A percentile compares a stretch with the other conserved stretches of the same genome.
Evolutionary conservation across 2,888 invertebrate genomes (phyloP).

Genomic region (Tetragnatha montana): DNA sequence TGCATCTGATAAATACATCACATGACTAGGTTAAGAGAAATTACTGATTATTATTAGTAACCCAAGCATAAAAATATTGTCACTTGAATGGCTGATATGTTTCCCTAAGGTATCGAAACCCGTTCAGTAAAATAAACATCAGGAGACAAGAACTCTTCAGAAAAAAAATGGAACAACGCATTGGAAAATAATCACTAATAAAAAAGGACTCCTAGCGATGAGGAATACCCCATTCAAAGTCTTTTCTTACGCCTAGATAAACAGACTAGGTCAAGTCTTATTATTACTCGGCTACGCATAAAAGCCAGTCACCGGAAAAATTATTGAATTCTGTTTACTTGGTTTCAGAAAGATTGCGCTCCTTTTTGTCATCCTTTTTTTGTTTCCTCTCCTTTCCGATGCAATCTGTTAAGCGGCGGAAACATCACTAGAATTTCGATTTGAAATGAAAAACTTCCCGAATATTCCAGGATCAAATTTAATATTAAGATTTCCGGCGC

Average conservation of each 20-base stretch:
- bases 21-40: too few species aligned
- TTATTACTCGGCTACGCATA: constrained; percentile 49
- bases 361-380: neutral
- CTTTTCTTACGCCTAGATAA: constrained; percentile 42
- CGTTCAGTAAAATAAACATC: constrained; percentile 33
- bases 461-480: constrained; percentile 23
- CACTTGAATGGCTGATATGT: neutral
- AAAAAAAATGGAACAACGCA: constrained; percentile 21
- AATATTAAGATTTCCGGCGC: constrained; percentile 9
- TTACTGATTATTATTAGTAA: too few species aligned
- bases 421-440: constrained; percentile 35
- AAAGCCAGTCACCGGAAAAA: constrained; percentile 57
- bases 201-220: neutral
- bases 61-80: too few species aligned
- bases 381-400: constrained; percentile 1
- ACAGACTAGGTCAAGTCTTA: constrained; percentile 43
- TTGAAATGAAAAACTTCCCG: constrained; percentile 25
- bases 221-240: constrained; percentile 33
- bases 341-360: constrained; percentile 38
- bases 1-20: too few species aligned
- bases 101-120: constrained; percentile 16
- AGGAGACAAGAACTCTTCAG: neutral
- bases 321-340: constrained; percentile 59
- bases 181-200: constrained; percentile 31
- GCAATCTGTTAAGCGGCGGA: constrained; percentile 41